A percentile compares a stretch with the other conserved stretches of the same genome.
Conservation (phyloP, 2,888 invertebrate species). For the Poecilus cupreus region DNA sequence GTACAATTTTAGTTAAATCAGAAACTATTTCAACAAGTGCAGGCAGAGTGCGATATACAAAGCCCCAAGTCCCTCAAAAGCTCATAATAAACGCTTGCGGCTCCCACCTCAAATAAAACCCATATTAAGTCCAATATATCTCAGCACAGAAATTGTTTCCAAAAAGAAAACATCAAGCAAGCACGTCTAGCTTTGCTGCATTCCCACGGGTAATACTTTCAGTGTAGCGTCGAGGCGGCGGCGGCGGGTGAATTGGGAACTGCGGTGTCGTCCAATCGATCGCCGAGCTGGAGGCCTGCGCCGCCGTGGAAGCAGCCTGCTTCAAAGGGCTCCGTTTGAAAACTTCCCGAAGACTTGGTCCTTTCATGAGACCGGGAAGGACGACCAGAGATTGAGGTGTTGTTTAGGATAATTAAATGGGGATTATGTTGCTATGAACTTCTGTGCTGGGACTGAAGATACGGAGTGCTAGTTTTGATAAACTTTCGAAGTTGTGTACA, state of each 20-base stretch:
- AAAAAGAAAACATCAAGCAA: slow-evolving; percentile 15
- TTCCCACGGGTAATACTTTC: slow-evolving; percentile 24
- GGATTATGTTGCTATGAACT: slow-evolving; percentile 2
- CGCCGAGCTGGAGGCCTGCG: neutral
- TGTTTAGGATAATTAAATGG: slow-evolving; percentile 23
- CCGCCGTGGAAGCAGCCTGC: neutral
- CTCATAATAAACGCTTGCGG: slow-evolving; percentile 8
- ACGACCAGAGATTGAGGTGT: slow-evolving; percentile 12
- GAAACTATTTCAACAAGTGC: no score
- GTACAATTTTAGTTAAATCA: no score
- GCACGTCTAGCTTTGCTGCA: neutral
- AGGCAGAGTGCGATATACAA: no score
- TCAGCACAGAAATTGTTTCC: slow-evolving; percentile 28
- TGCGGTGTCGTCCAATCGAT: slow-evolving; percentile 1
- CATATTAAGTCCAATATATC: slow-evolving; percentile 41
- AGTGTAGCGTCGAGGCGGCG: neutral
- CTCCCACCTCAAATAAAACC: slow-evolving; percentile 36
- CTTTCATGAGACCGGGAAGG: neutral
- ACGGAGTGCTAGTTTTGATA: no score
- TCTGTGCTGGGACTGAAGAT: no score
- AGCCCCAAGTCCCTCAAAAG: neutral
- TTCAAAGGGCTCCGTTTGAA: neutral
- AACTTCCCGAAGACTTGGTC: slow-evolving; percentile 13
- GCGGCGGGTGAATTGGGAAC: neutral
- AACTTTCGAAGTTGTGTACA: no score